Base-by-base conservation (phyloP, 2,797 vertebrate genomes). In the Lagocephalus sceleratus region DNA sequence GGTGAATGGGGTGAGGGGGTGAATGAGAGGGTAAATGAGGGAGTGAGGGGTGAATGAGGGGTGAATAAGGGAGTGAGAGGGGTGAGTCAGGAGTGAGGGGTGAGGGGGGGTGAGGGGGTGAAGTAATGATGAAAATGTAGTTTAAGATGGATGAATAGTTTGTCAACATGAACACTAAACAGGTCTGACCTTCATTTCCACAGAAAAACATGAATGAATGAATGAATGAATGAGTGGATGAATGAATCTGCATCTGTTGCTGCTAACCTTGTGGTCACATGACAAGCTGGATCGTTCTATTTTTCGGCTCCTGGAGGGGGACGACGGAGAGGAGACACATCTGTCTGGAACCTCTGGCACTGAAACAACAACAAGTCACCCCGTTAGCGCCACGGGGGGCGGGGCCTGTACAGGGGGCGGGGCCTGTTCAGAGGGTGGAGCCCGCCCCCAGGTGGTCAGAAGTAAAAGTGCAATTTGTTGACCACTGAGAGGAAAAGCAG, bases 181-280 rank as follows among this genome's bases (percentile, higher is more conserved):
- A 29, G 29, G 11, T 10, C n/a, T n/a, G n/a, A n/a, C n/a, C n/a
- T 29, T 29, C 8, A 29, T 29, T 25, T 25, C 23, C 11, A 8
- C 8, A 29, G 1, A 17, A 41, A 41, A 2, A 17, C 38, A 41
- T 16, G 4, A 17, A 16, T 41, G 39, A 16, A 41, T 41, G 15
- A 16, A 17, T 17, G 15, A 41, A 6, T 39, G 4, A 39, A 12
- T 12, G 11, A 39, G 38, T 12, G 7, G 5, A 16, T 41, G 3
- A 40, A 12, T 54, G 21, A 46, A 14, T 63, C 12, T 50, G 17
- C 50, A 35, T 45, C 39, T 22, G 5, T 45, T 25, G 50, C 8
- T 54, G 48, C 80, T 29, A 53, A 89, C 88, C 85, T 87, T 89
- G 53, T 87, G 84, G 57, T 88, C 88, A 76, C 87, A 88, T 5